Base-by-base conservation (phyloP, 2,797 vertebrate genomes). In the Acropternis orthonyx region DNA sequence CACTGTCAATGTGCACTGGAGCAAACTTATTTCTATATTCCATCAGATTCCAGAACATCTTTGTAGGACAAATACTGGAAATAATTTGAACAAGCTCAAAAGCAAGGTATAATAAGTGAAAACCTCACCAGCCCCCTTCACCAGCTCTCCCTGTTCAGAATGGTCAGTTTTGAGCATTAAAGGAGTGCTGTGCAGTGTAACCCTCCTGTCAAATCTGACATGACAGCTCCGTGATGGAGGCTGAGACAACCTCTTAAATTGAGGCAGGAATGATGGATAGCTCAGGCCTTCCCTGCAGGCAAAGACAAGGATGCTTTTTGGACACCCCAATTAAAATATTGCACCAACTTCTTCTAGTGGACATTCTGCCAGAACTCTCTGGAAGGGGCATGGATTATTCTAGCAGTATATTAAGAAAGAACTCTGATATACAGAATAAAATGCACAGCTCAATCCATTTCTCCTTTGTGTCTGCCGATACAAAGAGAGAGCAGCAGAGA, bases 271-370 rank as follows among this genome's bases (percentile, higher is more conserved):
- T 94, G 94, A 96, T 18, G 71, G 88, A 90, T 37, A 51, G 77
- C 89, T 94, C 73, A 92, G 93, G 49, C 85, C 93, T 96, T 77
- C 89, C 96, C 95, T 56, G 56, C n/a, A 4, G 94, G 95, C 94
- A 97, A 93, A 93, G 49, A 82, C 51, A 89, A 77, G 67, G 89
- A 76, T 51, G 80, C 41, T 85, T 95, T 95, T 63, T 89, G 93
- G 94, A 92, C 74, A 94, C 92, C 23, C 91, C 91, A 95, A 95
- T 96, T 97, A 95, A 97, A 97, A 92, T 7, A 63, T 0, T 90
- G 46, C 80, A 88, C 22, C 52, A 85, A 32, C 74, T 93, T 94
- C 71, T 93, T 95, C 74, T 46, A 61, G 71, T 7, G 63, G 89
- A 90, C 85, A 59, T 74, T 94, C 91, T 43, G 54, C 55, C 36